Conservation (phyloP, 2,888 invertebrate species). For the Epicampocera succincta region DNA sequence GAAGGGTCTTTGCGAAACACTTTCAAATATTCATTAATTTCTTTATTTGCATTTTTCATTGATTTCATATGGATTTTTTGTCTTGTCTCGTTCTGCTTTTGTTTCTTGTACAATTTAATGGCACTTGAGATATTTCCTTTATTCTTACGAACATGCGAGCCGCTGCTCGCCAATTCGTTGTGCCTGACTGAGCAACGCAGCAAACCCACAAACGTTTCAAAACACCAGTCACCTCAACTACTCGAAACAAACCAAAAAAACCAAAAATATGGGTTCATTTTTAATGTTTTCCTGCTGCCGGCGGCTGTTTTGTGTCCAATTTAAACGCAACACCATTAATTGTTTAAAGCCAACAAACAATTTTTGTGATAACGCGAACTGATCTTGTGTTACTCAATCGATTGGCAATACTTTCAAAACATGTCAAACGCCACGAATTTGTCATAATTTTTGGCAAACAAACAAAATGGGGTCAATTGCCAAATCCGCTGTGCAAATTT, state of each 20-base stretch:
- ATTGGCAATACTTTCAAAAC: slow-evolving; percentile 70
- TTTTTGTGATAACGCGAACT: slow-evolving; percentile 53
- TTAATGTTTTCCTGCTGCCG: slow-evolving; percentile 8
- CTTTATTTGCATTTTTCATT: slow-evolving; percentile 58
- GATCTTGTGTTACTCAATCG: slow-evolving; percentile 65
- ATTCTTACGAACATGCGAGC: slow-evolving; percentile 15
- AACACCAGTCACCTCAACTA: slow-evolving; percentile 52
- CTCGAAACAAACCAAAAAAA: background rate
- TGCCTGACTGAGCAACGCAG: slow-evolving; percentile 21
- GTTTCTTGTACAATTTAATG: slow-evolving; percentile 8
- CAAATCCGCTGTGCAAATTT: slow-evolving; percentile 27
- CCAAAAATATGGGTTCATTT: background rate
- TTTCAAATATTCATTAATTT: slow-evolving; percentile 37
- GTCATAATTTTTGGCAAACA: slow-evolving; percentile 28
- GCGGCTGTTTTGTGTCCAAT: slow-evolving; percentile 49
- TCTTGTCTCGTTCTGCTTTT: background rate
- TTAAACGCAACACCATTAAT: slow-evolving; percentile 60
- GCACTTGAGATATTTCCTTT: slow-evolving; percentile 19
- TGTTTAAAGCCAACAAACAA: slow-evolving; percentile 23
- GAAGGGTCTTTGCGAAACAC: slow-evolving; percentile 51
- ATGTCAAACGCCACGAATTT: slow-evolving; percentile 66
- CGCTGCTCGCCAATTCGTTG: slow-evolving; percentile 61
- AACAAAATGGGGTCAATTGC: slow-evolving; percentile 2
- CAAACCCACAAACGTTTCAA: slow-evolving; percentile 3
- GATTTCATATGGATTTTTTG: slow-evolving; percentile 29